Evolutionary conservation across 2,113 vertebrate species (phyloP), one percentile per base, ranked within the genome.

Genomic region (Dicaeum eximium): DNA sequence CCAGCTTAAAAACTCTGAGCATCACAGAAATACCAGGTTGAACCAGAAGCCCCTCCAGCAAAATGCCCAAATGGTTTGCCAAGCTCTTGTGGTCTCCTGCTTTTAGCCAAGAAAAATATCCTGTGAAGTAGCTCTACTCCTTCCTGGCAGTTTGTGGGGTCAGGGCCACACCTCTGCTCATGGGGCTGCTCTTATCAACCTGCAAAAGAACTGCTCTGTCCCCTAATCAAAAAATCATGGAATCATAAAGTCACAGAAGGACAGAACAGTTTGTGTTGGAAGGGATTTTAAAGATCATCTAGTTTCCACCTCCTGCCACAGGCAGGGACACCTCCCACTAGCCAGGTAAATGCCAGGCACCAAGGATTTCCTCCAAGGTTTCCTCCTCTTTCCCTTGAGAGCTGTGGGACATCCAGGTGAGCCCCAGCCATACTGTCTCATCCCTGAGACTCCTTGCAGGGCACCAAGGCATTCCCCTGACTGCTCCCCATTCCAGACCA

Each of bases 391-490:
- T 69, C 42, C 50, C 51, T 9, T 27, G 38, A 53, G 50, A 42
- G 57, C 38, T 58, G 35, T 47, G 1, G 4, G 37, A 27, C 33
- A 10, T 0, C 0, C 30, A 45, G 58, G 16, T 20, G 37, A 80
- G 27, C 31, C 28, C 7, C 28, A 40, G 40, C 62, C 62, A 8
- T 0, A 4, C 0, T 10, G 6, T 1, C 40, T 5, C 57, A 20
- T 40, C 82, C 27, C 73, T 2, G 8, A 21, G 37, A 4, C 61
- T 6, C 53, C 45, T 12, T 8, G 1, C 56, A 51, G 35, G 38
- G 27, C 6, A 13, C 65, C 53, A 7, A 6, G 30, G 15, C 9
- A 9, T 16, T 40, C 5, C 1, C 0, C 0, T 27, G 38, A 23
- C 60, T 2, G 1, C 7, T 17, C 13, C 33, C 65, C 4, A 1